A percentile compares a stretch with the other conserved stretches of the same genome.
These are phyloP conservation scores for Eilema griseolum DNA, from an alignment of 2,888 invertebrate species.

Conservation along the genomic window DNA sequence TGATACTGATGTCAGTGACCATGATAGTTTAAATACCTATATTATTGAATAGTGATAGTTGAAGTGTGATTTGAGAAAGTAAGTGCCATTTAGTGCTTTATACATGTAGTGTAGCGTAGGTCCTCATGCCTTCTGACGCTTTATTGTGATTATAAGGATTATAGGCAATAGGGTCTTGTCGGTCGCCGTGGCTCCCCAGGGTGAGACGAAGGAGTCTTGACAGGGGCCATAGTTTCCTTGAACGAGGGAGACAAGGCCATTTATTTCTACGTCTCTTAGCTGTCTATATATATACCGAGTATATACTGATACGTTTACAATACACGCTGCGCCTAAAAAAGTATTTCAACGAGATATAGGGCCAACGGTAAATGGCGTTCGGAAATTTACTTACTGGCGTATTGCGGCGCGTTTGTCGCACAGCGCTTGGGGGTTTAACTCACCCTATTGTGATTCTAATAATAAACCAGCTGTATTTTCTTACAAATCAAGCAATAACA, in stretches of 20 bases:
- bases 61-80: constrained; percentile 68
- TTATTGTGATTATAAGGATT: not conserved
- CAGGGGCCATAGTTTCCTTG: no score
- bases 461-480: not conserved
- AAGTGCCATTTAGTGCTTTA: constrained; percentile 83
- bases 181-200: no score
- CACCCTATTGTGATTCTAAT: not conserved
- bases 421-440: no score
- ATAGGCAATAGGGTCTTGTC: no score
- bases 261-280: no score
- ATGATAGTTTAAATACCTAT: no score
- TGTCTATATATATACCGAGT: not conserved
- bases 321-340: not conserved
- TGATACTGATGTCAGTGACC: no score
- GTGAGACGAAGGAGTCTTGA: no score
- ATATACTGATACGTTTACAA: not conserved
- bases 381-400: no score
- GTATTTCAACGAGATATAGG: not conserved
- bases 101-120: constrained; percentile 49
- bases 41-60: constrained; percentile 46
- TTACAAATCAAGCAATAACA: not conserved
- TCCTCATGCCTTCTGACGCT: constrained; percentile 28
- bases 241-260: no score
- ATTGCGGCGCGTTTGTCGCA: no score
- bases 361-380: no score